Conservation (phyloP, 2,113 vertebrate genomes). For the Eulacestoma nigropectus region DNA sequence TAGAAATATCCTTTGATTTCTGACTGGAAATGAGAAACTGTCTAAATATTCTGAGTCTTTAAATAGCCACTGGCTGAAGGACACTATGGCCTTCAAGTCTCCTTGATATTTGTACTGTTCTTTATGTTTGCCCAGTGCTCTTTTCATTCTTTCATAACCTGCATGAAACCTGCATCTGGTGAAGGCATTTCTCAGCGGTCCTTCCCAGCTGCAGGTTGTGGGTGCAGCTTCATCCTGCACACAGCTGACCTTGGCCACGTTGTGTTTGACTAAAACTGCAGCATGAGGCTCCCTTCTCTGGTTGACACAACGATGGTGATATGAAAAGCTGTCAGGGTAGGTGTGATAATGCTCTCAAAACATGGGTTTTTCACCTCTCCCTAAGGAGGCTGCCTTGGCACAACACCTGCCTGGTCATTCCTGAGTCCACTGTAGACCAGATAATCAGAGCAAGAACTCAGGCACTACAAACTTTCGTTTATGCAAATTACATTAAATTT, state of each 20-base stretch:
- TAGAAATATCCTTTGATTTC: slow-evolving; percentile 7
- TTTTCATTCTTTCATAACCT: background rate
- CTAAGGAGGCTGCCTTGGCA: background rate
- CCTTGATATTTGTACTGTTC: background rate
- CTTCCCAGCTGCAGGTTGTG: background rate
- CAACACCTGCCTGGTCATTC: background rate
- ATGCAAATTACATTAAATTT: background rate
- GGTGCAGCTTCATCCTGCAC: background rate
- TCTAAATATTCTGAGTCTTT: background rate
- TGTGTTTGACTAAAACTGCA: background rate
- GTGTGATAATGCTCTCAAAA: background rate
- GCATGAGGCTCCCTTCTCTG: background rate
- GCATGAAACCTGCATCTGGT: background rate
- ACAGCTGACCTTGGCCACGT: background rate
- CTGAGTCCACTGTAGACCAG: fast-evolving
- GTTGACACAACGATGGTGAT: background rate
- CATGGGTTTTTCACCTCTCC: background rate
- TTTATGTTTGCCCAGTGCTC: background rate
- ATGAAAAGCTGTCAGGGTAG: background rate
- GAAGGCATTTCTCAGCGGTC: background rate
- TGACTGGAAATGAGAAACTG: slow-evolving; percentile 3
- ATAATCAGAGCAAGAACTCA: background rate
- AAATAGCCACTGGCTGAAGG: background rate
- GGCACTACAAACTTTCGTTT: background rate
- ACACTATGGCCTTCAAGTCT: background rate